A percentile compares a stretch with the other conserved stretches of the same genome.
phyloP scores from a whole-genome alignment of 2,113 vertebrate species.

The Aix galericulata region DNA sequence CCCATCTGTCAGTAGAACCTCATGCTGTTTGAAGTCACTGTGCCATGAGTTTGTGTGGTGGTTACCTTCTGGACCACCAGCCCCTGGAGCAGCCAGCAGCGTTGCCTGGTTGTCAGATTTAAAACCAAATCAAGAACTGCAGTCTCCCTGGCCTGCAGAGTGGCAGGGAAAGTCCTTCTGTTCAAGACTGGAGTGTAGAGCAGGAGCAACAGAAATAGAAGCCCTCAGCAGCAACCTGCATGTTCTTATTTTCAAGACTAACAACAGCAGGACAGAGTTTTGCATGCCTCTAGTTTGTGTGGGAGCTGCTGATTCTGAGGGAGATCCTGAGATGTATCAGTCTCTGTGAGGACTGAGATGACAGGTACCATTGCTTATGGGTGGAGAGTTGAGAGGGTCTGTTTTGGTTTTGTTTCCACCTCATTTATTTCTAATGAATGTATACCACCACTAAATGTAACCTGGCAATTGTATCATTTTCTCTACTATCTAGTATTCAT shows the following conservation, averaged over 20 bases:
- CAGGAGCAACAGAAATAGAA: not conserved
- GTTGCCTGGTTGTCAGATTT: not conserved
- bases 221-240: not conserved
- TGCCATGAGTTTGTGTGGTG: not conserved
- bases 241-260: not conserved
- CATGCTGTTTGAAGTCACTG: not conserved
- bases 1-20: not conserved
- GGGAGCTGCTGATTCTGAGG: not conserved
- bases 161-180: not conserved
- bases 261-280: not conserved
- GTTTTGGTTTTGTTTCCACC: not conserved
- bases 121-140: not conserved
- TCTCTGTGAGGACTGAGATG: not conserved
- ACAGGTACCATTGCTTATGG: not conserved
- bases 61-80: not conserved
- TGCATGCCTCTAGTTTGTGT: not conserved
- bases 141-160: not conserved
- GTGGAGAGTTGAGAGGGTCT: not conserved
- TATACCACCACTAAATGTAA: not conserved
- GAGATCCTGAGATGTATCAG: not conserved
- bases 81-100: not conserved
- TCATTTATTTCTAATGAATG: not conserved
- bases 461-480: not conserved
- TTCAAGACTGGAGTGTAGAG: not conserved
- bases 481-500: constrained; percentile 82